Evolutionary conservation across 2,797 vertebrate genomes (phyloP), one percentile per base, ranked within the genome.

Genomic region (Etheostoma nigrum): DNA sequence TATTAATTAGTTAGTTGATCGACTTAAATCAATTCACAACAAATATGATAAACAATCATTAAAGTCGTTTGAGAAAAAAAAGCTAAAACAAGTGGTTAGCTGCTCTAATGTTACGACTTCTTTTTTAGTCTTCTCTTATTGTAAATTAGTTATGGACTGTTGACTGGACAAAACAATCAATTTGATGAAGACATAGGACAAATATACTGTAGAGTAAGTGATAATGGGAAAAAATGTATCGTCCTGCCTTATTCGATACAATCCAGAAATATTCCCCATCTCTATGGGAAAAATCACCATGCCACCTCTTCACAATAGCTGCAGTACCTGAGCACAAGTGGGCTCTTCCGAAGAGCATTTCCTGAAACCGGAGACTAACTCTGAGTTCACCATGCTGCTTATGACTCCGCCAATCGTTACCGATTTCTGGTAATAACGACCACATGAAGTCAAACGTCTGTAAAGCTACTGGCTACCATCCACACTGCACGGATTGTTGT

Each of bases 291-390:
- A 47, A 55, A 69, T 55, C 49, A 30, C 18, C 54, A 57, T 23
- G 45, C 44, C 47, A 49, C 60, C 65, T 54, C 53, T 66, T 76
- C 47, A n/a, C 61, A 72, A 19, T 52, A 72, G 74, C 78, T 88
- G 72, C 73, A 72, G 45, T 58, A 11, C 70, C 51, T 30, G 71
- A 75, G 25, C 84, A 67, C 75, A 30, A 30, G 76, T 66, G 48
- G 55, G 70, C 76, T 69, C 67, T 47, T 69, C 58, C 53, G 65
- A 55, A 51, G 59, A 48, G 67, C 52, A 76, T 88, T 87, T 89
- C 84, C 85, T 87, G 82, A 85, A 89, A 85, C 69, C 57, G 64
- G 81, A 86, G 76, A 74, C 63, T 61, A 27, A 54, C 57, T 58
- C 44, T 58, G 68, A 83, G 51, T 76, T 69, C 65, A 75, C 52